A percentile compares a stretch with the other conserved stretches of the same genome.
These are phyloP conservation scores for Macrosteles quadrilineatus DNA, from an alignment of 1,140 invertebrate genomes.

Conservation along the genomic window DNA sequence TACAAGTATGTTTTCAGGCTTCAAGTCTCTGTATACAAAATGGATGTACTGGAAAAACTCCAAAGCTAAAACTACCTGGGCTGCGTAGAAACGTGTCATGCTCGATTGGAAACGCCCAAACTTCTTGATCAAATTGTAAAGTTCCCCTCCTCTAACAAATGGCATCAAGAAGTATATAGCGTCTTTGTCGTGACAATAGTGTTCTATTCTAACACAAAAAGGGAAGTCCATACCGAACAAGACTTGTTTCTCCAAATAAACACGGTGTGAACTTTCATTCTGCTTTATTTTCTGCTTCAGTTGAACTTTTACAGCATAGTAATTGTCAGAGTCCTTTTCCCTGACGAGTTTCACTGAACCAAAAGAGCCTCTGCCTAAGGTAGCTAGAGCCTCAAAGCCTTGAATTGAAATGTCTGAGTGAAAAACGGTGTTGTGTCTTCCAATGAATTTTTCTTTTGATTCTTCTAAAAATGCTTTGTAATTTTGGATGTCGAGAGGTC, in stretches of 20 bases:
- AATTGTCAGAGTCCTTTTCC: slow-evolving; percentile 56
- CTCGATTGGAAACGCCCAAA: slow-evolving; percentile 75
- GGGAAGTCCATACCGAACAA: slow-evolving; percentile 78
- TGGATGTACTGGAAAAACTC: slow-evolving; percentile 93
- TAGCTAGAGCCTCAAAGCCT: slow-evolving; percentile 63
- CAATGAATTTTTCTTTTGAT: not conserved
- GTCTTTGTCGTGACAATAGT: slow-evolving; percentile 82
- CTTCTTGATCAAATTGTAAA: slow-evolving; percentile 76
- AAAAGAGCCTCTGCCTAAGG: slow-evolving; percentile 88
- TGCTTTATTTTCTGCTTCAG: slow-evolving; percentile 82
- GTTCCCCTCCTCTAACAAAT: slow-evolving; percentile 80
- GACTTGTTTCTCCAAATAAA: slow-evolving; percentile 77
- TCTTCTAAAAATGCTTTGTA: not conserved
- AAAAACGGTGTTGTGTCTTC: not conserved
- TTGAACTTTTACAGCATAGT: slow-evolving; percentile 90
- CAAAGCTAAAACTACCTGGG: slow-evolving; percentile 87
- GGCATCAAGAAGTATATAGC: slow-evolving; percentile 84
- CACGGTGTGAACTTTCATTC: slow-evolving; percentile 82
- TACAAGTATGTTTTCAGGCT: slow-evolving; percentile 96
- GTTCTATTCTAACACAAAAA: slow-evolving; percentile 81
- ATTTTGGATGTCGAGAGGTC: not conserved
- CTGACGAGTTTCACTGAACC: slow-evolving; percentile 84
- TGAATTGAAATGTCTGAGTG: slow-evolving; percentile 35
- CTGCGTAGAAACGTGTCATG: slow-evolving; percentile 88
- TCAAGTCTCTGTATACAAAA: slow-evolving; percentile 91